Evolutionary conservation across 2,797 vertebrate species (phyloP), one percentile per base, ranked within the genome.

Genomic region (Phrynocephalus guinanensis): DNA sequence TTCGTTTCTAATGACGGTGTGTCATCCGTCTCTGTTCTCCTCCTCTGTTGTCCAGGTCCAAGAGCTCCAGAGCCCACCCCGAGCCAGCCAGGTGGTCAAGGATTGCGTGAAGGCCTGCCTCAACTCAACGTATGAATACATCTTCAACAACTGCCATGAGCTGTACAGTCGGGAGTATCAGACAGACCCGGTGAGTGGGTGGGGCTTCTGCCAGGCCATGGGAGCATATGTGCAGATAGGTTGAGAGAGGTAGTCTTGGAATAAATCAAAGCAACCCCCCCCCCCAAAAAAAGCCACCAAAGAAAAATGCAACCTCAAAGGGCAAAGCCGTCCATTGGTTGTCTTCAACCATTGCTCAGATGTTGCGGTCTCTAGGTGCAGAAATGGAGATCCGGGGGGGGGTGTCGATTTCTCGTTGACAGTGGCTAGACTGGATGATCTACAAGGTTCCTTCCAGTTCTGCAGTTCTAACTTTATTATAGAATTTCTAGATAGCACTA

Each of bases 101-200:
- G 99, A 99, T 93, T 99, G 99, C 91, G 99, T 99, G 75, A 99
- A 99, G 93, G 99, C 99, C 90, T 99, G 99, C 91, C 98, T 99
- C 92, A 99, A 99, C 94, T 99, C 99, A 30, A 99, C 99, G 0
- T 99, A 99, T 0, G 98, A 99, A 91, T 99, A 99, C 96, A 99
- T 99, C 96, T 99, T 99, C 96, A 99, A 99, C 93, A 99, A 99
- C 89, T 99, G 98, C 91, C 98, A 99, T 1, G 98, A 99, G 89
- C 96, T 99, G 56, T 99, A 99, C 95, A 99, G 97, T 95, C 97
- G 95, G 60, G 98, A 99, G 94, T 99, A 99, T 94, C 98, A 99
- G 84, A 97, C 98, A 89, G 98, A 98, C 90, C 94, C 96, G 20
- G 98, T 98, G 90, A 97, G 98, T 97, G 33, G 3, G 18, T 2